phyloP scores from a whole-genome alignment of 2,888 invertebrate genomes.

The Drosophila aldrichi region DNA sequence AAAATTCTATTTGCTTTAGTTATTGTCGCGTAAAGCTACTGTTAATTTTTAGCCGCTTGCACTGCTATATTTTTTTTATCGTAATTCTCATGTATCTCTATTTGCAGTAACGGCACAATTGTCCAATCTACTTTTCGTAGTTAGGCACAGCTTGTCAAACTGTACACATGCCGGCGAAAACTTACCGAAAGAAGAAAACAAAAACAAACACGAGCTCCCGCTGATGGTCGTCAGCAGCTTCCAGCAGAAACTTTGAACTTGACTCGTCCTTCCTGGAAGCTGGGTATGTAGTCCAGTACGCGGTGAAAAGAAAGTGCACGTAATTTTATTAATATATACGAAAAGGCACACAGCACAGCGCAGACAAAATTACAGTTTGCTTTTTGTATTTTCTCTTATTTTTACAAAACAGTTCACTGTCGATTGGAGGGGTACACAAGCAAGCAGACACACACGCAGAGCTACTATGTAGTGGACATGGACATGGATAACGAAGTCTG shows the following conservation, averaged over 20 bases:
- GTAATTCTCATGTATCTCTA: constrained; percentile 4
- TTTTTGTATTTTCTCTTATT: constrained; percentile 25
- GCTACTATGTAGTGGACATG: constrained; percentile 26
- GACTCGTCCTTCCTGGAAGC: constrained; percentile 62
- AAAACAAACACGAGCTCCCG: constrained; percentile 40
- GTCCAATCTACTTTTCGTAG: not conserved
- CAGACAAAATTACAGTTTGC: constrained; percentile 66
- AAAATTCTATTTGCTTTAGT: not conserved
- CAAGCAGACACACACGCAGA: constrained; percentile 26
- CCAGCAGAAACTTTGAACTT: constrained; percentile 62
- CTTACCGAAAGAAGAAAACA: constrained; percentile 53
- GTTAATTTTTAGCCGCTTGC: not conserved
- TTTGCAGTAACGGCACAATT: constrained; percentile 9
- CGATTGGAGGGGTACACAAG: constrained; percentile 19
- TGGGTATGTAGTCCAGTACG: constrained; percentile 21
- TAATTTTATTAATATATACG: constrained; percentile 63
- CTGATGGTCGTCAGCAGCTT: constrained; percentile 48
- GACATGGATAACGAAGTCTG: constrained; percentile 44
- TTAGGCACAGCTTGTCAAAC: constrained; percentile 36
- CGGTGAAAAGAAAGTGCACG: constrained; percentile 58
- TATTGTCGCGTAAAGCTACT: not conserved
- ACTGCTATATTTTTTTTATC: not conserved
- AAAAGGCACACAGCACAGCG: constrained; percentile 1
- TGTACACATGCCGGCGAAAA: constrained; percentile 43
- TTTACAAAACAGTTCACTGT: constrained; percentile 35